phyloP scores from a whole-genome alignment of 1,140 invertebrate genomes.

The Lepidostoma basale region DNA sequence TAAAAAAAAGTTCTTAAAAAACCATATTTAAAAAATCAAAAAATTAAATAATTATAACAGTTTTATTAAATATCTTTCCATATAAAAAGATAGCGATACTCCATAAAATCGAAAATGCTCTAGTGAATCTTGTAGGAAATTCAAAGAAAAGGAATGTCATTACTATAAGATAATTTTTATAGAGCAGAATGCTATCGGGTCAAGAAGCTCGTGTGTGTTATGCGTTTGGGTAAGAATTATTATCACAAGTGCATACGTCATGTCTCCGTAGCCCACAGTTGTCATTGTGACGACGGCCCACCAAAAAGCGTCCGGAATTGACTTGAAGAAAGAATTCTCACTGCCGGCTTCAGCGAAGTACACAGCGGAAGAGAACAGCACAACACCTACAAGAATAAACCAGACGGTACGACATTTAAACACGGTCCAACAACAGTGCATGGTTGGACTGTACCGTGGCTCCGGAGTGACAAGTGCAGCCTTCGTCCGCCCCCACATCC shows the following conservation, averaged over 20 bases:
- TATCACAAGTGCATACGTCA: conserved; percentile 75
- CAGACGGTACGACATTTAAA: conserved; percentile 54
- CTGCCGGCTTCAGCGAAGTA: conserved; percentile 99
- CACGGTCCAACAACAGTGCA: conserved; percentile 12
- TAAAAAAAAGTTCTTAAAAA: no score
- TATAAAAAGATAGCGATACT: not conserved
- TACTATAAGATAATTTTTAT: not conserved
- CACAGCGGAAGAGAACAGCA: conserved; percentile 98
- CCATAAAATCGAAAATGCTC: not conserved
- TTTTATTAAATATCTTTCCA: no score
- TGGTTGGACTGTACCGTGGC: not conserved
- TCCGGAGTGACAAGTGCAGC: conserved; percentile 53
- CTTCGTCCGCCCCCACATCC: no score
- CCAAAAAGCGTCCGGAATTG: conserved; percentile 98
- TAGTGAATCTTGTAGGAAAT: not conserved
- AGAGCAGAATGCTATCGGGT: not conserved
- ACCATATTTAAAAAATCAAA: no score
- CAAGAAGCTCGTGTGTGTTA: conserved; percentile 4
- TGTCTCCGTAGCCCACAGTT: conserved; percentile 99
- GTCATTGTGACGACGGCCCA: conserved; percentile 99
- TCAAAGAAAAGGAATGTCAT: not conserved
- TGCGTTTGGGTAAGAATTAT: conserved; percentile 15
- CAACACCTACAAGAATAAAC: conserved; percentile 80
- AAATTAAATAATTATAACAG: no score
- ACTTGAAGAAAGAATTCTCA: conserved; percentile 98